Conservation (phyloP, 2,888 invertebrate species). For the Philhelius pedissequus region DNA sequence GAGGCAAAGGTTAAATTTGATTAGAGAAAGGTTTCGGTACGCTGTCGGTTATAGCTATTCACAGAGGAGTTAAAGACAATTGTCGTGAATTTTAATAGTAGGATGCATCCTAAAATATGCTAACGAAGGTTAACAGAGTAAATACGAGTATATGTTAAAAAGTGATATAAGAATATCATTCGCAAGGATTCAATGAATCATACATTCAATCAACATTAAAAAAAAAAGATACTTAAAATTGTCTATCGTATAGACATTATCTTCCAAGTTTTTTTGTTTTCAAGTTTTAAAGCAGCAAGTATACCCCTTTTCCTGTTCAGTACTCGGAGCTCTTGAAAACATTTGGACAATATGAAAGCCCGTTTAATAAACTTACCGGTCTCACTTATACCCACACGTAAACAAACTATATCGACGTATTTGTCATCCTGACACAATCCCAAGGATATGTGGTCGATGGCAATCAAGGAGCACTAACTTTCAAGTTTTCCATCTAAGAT, state of each 20-base stretch:
- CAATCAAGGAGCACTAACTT: slow-evolving; percentile 66
- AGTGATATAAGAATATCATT: neutral
- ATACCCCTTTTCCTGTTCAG: no score
- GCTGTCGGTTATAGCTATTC: neutral
- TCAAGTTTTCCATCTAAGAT: slow-evolving; percentile 65
- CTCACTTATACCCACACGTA: slow-evolving; percentile 21
- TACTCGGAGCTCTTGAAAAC: neutral
- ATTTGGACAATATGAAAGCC: slow-evolving; percentile 25
- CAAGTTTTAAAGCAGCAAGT: no score
- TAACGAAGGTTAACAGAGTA: neutral
- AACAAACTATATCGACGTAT: slow-evolving; percentile 51
- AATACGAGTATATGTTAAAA: neutral
- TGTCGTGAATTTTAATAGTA: neutral
- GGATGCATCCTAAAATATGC: neutral
- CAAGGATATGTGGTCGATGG: slow-evolving; percentile 54
- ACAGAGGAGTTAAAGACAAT: neutral
- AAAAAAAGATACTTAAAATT: no score
- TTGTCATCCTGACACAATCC: slow-evolving; percentile 9
- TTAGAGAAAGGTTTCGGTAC: neutral
- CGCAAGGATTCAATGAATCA: neutral
- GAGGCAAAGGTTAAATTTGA: slow-evolving; percentile 8
- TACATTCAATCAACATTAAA: neutral
- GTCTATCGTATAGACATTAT: no score
- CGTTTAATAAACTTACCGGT: slow-evolving; percentile 53
- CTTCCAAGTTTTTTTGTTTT: no score